Evolutionary conservation across 2,888 invertebrate genomes (phyloP).

Genomic region (Pseudanteris insignis): DNA sequence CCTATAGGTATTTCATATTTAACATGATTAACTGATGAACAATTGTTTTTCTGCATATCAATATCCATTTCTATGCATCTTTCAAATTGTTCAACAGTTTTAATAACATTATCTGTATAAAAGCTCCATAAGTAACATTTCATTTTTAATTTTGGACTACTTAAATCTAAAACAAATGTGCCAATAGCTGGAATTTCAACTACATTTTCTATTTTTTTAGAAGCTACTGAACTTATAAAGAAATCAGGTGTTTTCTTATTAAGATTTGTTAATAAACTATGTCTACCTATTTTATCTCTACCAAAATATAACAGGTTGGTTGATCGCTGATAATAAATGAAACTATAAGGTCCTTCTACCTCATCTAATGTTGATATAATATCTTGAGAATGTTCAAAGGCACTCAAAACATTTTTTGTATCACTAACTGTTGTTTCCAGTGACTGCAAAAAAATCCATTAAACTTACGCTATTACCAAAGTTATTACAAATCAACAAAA

Average conservation of each 20-base stretch:
- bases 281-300: constrained; percentile 85
- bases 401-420: constrained; percentile 46
- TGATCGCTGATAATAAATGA: constrained; percentile 77
- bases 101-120: constrained; percentile 59
- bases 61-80: constrained; percentile 57
- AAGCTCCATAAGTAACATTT: constrained; percentile 67
- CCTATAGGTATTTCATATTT: constrained; percentile 11
- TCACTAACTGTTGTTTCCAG: constrained; percentile 43
- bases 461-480: too few species aligned
- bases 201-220: constrained; percentile 65
- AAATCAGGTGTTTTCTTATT: constrained; percentile 51
- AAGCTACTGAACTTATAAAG: constrained; percentile 58
- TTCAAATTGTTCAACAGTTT: constrained; percentile 61
- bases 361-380: constrained; percentile 68
- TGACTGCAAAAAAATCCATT: background rate
- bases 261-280: constrained; percentile 78
- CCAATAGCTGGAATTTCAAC: constrained; percentile 75
- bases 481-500: too few species aligned
- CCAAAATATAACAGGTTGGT: constrained; percentile 78
- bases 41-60: constrained; percentile 48
- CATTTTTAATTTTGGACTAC: constrained; percentile 58
- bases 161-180: constrained; percentile 69
- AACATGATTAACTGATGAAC: constrained; percentile 1
- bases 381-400: constrained; percentile 50
- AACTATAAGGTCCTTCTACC: constrained; percentile 85